These are phyloP conservation scores for Ashinkailepas kermadecensis DNA, from an alignment of 2,888 invertebrate genomes.

Conservation along the genomic window DNA sequence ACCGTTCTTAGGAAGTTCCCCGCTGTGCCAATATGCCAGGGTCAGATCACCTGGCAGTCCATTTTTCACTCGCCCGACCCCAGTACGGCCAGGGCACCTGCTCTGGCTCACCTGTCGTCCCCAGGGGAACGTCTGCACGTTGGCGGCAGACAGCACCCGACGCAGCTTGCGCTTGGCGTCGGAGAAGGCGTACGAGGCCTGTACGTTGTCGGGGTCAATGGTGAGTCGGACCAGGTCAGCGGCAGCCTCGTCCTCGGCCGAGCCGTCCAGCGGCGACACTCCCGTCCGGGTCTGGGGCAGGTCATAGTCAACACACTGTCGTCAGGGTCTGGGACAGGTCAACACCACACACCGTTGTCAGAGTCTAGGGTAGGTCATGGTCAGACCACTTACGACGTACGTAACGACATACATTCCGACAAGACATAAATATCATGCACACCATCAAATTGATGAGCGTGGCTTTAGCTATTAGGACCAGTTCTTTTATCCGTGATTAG, in stretches of 20 bases:
- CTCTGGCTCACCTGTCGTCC: slow-evolving; percentile 13
- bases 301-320: neutral
- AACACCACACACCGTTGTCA: neutral
- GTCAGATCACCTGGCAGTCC: too few species aligned
- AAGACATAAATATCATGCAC: too few species aligned
- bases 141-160: slow-evolving; percentile 80
- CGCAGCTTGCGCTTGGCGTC: slow-evolving; percentile 82
- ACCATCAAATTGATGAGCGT: too few species aligned
- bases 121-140: slow-evolving; percentile 42
- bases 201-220: slow-evolving; percentile 50
- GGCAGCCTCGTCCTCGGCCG: slow-evolving; percentile 39
- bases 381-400: too few species aligned
- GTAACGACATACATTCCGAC: too few species aligned
- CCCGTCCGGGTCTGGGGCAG: neutral
- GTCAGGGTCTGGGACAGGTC: neutral
- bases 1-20: too few species aligned
- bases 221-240: slow-evolving; percentile 38
- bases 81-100: too few species aligned
- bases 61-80: too few species aligned
- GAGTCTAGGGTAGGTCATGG: too few species aligned
- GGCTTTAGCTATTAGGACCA: too few species aligned
- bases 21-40: too few species aligned
- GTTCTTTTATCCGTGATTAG: too few species aligned
- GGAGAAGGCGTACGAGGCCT: slow-evolving; percentile 53
- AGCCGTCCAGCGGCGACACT: neutral